Conservation (phyloP, 2,113 vertebrate species). For the Perca fluviatilis region DNA sequence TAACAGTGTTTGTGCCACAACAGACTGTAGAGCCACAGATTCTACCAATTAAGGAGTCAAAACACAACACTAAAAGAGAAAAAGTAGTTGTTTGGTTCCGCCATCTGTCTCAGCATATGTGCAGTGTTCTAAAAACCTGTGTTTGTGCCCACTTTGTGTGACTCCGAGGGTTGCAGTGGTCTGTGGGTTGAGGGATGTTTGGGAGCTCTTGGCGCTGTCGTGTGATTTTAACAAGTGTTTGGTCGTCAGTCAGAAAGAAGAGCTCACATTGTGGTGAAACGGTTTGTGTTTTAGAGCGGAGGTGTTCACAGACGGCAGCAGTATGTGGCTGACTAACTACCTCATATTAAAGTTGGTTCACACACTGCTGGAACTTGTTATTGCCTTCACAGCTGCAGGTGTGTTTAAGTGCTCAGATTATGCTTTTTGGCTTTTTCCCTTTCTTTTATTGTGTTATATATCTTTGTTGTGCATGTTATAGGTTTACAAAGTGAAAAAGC, state of each 20-base stretch:
- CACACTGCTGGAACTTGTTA: slow-evolving; percentile 1
- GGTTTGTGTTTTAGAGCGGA: slow-evolving; percentile 2
- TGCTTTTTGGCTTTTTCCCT: no score
- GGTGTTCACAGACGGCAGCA: background rate
- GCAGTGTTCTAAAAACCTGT: background rate
- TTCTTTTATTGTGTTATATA: no score
- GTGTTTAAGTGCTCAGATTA: no score
- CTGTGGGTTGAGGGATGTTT: background rate
- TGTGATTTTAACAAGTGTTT: no score
- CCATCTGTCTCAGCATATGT: background rate
- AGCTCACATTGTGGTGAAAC: background rate
- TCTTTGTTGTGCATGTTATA: no score
- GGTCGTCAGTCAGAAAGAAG: background rate
- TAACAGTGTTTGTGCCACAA: background rate
- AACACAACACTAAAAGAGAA: background rate
- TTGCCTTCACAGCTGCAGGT: background rate
- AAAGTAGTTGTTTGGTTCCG: background rate
- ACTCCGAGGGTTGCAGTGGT: background rate
- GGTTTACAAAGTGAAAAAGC: no score
- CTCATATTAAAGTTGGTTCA: slow-evolving; percentile 10
- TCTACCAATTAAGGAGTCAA: background rate
- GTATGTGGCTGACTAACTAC: slow-evolving; percentile 24
- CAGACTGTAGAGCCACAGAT: background rate
- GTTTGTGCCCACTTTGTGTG: background rate
- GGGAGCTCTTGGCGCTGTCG: background rate